A percentile compares a stretch with the other conserved stretches of the same genome.
Conservation (phyloP, 2,113 vertebrate species). For the Heteronetta atricapilla region DNA sequence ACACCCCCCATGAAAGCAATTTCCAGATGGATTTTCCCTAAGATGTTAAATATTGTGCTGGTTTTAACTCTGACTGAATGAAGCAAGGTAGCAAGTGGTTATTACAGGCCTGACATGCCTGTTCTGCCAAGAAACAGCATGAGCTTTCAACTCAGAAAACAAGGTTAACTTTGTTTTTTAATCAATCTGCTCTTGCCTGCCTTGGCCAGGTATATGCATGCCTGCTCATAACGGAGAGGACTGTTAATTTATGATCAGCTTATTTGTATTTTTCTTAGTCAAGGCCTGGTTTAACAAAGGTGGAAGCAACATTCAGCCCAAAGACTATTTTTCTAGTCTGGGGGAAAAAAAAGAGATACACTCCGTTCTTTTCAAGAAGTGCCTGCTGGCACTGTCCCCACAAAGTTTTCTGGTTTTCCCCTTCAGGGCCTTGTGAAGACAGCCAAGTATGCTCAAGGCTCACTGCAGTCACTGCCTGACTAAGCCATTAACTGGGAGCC, state of each 20-base stretch:
- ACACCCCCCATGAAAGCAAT: not conserved
- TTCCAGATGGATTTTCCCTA: constrained; percentile 55
- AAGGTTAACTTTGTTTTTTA: constrained; percentile 39
- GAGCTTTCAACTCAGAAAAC: constrained; percentile 44
- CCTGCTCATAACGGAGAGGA: not conserved
- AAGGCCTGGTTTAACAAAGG: not conserved
- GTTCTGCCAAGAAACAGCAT: constrained; percentile 52
- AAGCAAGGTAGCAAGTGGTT: constrained; percentile 43
- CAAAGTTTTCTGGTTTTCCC: not conserved
- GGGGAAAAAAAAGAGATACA: not conserved
- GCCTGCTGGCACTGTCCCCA: not conserved
- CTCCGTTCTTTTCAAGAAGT: not conserved
- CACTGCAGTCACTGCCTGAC: not conserved
- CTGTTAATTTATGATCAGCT: not conserved
- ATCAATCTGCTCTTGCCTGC: constrained; percentile 13
- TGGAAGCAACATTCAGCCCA: not conserved
- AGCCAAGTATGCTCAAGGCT: not conserved
- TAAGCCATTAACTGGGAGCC: not conserved
- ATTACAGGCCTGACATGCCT: constrained; percentile 35
- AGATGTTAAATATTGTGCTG: constrained; percentile 37
- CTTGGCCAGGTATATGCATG: not conserved
- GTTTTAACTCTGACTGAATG: constrained; percentile 21
- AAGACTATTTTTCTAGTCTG: not conserved
- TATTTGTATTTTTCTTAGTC: not conserved
- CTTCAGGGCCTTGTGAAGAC: not conserved